These are phyloP conservation scores for Nephrotoma flavescens DNA, from an alignment of 2,888 invertebrate genomes.

Conservation along the genomic window DNA sequence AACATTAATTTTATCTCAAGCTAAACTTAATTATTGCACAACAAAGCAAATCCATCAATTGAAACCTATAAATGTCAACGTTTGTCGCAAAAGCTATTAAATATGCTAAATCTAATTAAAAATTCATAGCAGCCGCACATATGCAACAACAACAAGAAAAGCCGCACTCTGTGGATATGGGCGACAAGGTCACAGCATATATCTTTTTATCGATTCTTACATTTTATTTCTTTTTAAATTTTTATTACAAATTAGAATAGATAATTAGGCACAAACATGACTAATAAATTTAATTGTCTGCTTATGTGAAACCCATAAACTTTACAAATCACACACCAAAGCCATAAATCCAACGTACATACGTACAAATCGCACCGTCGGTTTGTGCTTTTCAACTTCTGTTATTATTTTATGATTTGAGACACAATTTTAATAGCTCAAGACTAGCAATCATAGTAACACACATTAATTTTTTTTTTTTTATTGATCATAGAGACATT, in stretches of 20 bases:
- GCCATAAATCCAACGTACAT: background rate
- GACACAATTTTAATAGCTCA: background rate
- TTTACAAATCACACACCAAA: too few species aligned
- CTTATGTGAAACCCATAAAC: background rate
- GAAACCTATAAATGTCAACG: too few species aligned
- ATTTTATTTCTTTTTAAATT: background rate
- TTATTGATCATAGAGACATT: background rate
- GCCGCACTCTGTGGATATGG: background rate
- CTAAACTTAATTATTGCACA: too few species aligned
- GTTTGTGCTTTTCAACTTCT: background rate
- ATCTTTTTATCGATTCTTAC: background rate
- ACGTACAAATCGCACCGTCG: background rate
- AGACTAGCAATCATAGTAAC: background rate
- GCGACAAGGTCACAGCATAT: background rate
- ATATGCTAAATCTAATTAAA: too few species aligned
- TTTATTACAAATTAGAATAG: background rate
- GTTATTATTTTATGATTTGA: background rate
- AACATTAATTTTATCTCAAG: too few species aligned
- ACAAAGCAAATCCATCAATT: too few species aligned
- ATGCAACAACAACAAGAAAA: background rate
- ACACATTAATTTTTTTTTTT: background rate
- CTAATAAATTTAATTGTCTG: background rate
- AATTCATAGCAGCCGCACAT: background rate
- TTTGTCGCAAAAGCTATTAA: too few species aligned
- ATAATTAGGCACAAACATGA: background rate